Conservation (phyloP, 2,888 invertebrate species). For the Syrphus vitripennis region DNA sequence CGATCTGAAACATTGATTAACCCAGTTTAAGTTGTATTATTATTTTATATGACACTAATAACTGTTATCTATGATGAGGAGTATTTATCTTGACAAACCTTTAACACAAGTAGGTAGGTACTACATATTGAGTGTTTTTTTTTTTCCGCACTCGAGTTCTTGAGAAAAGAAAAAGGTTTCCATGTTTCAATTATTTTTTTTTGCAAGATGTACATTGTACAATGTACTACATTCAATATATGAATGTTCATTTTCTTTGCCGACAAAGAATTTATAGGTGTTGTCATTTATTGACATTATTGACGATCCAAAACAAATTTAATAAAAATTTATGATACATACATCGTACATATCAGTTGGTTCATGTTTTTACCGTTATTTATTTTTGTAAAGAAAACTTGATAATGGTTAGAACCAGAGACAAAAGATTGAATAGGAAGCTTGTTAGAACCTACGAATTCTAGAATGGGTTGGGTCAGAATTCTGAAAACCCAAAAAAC, state of each 20-base stretch:
- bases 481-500: too few species aligned
- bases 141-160: neutral
- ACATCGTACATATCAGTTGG: too few species aligned
- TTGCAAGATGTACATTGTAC: neutral
- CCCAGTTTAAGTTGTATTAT: neutral
- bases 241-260: neutral
- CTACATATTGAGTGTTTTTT: neutral
- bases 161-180: neutral
- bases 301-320: too few species aligned
- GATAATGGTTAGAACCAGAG: too few species aligned
- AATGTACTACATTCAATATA: neutral
- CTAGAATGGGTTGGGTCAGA: too few species aligned
- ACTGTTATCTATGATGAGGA: neutral
- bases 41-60: neutral
- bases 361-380: too few species aligned
- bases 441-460: too few species aligned
- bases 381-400: too few species aligned
- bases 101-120: too few species aligned
- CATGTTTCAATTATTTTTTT: neutral
- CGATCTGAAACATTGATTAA: neutral
- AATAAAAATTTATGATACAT: too few species aligned
- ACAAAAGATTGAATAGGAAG: too few species aligned
- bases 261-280: neutral
- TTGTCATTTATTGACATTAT: neutral
- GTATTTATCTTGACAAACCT: neutral